phyloP scores from a whole-genome alignment of 1,140 invertebrate species.

The Drosophila dunni region DNA sequence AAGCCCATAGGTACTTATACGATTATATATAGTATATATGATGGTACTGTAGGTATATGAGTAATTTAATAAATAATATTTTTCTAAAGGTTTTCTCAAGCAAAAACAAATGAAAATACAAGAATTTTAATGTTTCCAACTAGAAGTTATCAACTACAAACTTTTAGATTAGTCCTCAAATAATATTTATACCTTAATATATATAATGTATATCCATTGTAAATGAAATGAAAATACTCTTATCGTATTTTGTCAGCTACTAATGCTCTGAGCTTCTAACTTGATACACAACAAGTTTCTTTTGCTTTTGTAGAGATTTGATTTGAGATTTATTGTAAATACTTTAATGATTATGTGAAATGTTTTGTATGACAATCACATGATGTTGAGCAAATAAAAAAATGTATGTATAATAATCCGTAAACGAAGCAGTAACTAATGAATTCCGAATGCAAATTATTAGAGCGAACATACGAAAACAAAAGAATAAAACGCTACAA shows the following conservation, averaged over 20 bases:
- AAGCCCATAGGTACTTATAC: slow-evolving; percentile 42
- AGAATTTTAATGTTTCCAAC: slow-evolving; percentile 72
- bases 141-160: slow-evolving; percentile 32
- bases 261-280: slow-evolving; percentile 78
- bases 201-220: slow-evolving; percentile 46
- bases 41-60: slow-evolving; percentile 27
- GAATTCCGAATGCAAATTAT: slow-evolving; percentile 19
- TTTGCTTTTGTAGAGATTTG: slow-evolving; percentile 67
- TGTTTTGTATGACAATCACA: slow-evolving; percentile 85
- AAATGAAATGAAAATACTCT: slow-evolving; percentile 34
- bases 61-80: slow-evolving; percentile 60
- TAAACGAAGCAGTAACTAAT: slow-evolving; percentile 59
- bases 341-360: slow-evolving; percentile 84
- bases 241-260: slow-evolving; percentile 65
- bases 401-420: slow-evolving; percentile 43
- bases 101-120: slow-evolving; percentile 26
- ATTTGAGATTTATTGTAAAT: slow-evolving; percentile 70
- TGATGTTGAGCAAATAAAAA: slow-evolving; percentile 80
- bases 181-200: slow-evolving; percentile 38
- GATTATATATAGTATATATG: slow-evolving; percentile 5
- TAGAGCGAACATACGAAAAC: slow-evolving; percentile 34
- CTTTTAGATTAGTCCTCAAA: slow-evolving; percentile 56
- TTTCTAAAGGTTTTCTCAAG: slow-evolving; percentile 73
- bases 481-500: slow-evolving; percentile 61
- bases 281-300: slow-evolving; percentile 62